These are phyloP conservation scores for Elgonia sp. DNA, from an alignment of 2,888 invertebrate genomes.

Conservation along the genomic window DNA sequence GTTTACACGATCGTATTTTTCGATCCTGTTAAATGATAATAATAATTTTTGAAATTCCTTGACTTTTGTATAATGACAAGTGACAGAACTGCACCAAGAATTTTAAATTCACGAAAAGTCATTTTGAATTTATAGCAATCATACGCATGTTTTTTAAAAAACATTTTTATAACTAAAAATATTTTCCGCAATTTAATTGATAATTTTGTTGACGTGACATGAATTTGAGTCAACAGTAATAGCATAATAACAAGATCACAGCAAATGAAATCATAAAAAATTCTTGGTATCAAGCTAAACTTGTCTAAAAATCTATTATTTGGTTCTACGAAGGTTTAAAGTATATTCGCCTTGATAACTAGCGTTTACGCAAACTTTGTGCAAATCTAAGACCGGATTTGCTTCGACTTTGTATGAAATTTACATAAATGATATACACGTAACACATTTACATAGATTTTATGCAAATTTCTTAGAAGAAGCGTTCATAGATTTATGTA, in stretches of 20 bases:
- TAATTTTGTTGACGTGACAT: no score
- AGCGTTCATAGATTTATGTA: slow-evolving; percentile 17
- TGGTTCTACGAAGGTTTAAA: background rate
- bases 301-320: background rate
- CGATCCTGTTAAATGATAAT: background rate
- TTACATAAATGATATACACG: slow-evolving; percentile 43
- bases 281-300: background rate
- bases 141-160: background rate
- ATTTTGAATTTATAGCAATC: background rate
- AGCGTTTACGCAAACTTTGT: slow-evolving; percentile 24
- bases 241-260: no score
- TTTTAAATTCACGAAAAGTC: background rate
- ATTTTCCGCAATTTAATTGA: no score
- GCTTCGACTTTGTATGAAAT: slow-evolving; percentile 22
- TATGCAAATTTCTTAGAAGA: slow-evolving; percentile 30
- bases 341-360: background rate
- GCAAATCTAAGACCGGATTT: slow-evolving; percentile 32
- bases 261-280: background rate
- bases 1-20: background rate
- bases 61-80: background rate
- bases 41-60: background rate
- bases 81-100: background rate
- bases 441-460: slow-evolving; percentile 48
- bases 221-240: no score
- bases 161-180: background rate